A percentile compares a stretch with the other conserved stretches of the same genome.
phyloP scores from a whole-genome alignment of 2,888 invertebrate species.

The Drosophila peninsularis region DNA sequence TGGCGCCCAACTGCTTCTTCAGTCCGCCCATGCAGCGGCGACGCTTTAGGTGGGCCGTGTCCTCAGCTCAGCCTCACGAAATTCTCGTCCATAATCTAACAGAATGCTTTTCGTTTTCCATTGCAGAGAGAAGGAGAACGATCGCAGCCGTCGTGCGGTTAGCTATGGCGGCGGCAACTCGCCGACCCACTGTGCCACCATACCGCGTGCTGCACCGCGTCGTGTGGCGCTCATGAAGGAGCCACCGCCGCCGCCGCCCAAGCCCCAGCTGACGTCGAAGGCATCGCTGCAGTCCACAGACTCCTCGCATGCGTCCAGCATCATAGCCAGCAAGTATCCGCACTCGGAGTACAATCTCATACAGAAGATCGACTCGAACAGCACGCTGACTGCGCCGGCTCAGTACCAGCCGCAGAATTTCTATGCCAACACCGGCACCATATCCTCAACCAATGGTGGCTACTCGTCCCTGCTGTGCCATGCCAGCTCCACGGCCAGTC shows the following conservation, averaged over 20 bases:
- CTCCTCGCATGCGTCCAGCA: constrained; percentile 65
- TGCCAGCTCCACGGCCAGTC: constrained; percentile 82
- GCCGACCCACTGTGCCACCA: constrained; percentile 73
- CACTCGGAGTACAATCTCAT: constrained; percentile 84
- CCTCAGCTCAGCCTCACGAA: constrained; percentile 15
- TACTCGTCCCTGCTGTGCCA: constrained; percentile 81
- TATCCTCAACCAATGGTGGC: constrained; percentile 64
- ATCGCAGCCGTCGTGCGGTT: constrained; percentile 83
- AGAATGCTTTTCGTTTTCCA: constrained; percentile 21
- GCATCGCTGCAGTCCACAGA: constrained; percentile 72
- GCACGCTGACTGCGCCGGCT: constrained; percentile 75
- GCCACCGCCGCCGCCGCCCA: constrained; percentile 83
- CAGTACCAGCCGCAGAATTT: constrained; percentile 82
- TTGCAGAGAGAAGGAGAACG: constrained; percentile 83
- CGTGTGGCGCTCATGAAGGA: constrained; percentile 84
- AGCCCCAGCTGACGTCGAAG: constrained; percentile 75
- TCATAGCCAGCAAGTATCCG: constrained; percentile 82
- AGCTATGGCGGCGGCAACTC: constrained; percentile 81
- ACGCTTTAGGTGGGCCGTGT: constrained; percentile 74
- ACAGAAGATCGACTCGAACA: constrained; percentile 82
- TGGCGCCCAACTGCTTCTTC: constrained; percentile 85
- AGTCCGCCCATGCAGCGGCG: constrained; percentile 83
- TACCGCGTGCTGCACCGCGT: constrained; percentile 83
- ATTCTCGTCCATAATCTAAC: neutral
- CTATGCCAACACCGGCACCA: constrained; percentile 80